phyloP scores from a whole-genome alignment of 2,888 invertebrate genomes.

The Pammene fasciana region DNA sequence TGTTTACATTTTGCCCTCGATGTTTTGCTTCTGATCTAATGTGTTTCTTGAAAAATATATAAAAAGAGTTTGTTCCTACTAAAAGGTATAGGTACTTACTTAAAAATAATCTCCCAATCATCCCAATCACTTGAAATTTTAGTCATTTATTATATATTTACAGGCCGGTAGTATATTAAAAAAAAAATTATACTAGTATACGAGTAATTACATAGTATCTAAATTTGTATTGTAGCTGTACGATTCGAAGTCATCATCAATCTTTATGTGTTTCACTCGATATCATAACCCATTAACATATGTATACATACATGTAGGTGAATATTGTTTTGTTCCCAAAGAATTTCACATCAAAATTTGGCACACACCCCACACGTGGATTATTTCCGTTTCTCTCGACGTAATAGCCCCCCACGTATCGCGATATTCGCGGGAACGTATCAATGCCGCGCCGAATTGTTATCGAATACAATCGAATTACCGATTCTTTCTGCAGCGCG shows the following conservation, averaged over 20 bases:
- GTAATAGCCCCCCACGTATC: slow-evolving; percentile 33
- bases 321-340: slow-evolving; percentile 5
- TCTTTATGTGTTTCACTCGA: neutral
- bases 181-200: too few relatives aligned
- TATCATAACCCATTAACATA: too few relatives aligned
- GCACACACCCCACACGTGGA: slow-evolving; percentile 5
- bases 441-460: slow-evolving; percentile 70
- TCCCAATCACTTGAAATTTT: too few relatives aligned
- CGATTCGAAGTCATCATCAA: neutral
- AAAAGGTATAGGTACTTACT: too few relatives aligned
- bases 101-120: too few relatives aligned
- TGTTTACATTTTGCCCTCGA: neutral
- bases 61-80: too few relatives aligned
- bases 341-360: neutral
- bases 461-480: slow-evolving; percentile 80
- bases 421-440: slow-evolving; percentile 52
- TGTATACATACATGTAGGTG: neutral
- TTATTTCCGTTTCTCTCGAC: slow-evolving; percentile 16
- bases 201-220: too few relatives aligned
- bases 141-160: too few relatives aligned
- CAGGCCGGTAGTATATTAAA: too few relatives aligned
- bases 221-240: too few relatives aligned
- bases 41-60: too few relatives aligned
- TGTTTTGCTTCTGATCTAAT: too few relatives aligned
- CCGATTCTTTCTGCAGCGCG: slow-evolving; percentile 62